Base-by-base conservation (phyloP, 2,888 invertebrate genomes). In the Xanthorhoe designata region DNA sequence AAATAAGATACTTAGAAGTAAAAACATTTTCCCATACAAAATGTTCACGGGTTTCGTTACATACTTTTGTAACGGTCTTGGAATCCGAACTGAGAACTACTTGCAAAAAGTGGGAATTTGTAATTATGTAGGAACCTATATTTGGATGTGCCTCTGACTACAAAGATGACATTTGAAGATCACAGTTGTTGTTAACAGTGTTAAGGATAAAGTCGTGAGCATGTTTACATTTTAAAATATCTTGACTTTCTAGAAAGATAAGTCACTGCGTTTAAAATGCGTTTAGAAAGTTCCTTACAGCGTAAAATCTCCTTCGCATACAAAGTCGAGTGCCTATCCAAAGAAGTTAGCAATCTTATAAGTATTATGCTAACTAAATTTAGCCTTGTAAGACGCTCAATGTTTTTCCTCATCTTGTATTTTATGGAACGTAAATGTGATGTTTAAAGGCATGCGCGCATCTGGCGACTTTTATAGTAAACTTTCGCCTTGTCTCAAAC, bases 311-410 rank as follows among this genome's bases (percentile, higher is more conserved):
- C 64, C 65, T 69, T 69, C 70, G 70, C 69, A 74, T 70, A 75
- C 72, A 69, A 72, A 65, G 64, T 50, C 58, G 69, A 75, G 75
- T 76, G 72, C 72, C 75, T 78, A 74, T 75, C 73, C 69, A 69
- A 68, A 61, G 57, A 75, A 79, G 75, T 81, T 81, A 72, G 66
- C 77, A 72, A 78, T 81, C 77, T 78, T 78, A 77, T 73, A 72
- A 75, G 78, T 77, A 76, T 79, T 77, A 79, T 74, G 75, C 75
- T 78, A 78, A 81, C 72, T 74, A 78, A 76, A 78, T 80, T 80
- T 79, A 63, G 74, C 58, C 61, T 72, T 55, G 51, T 58, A 54
- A 54, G 76, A 71, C 65, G 56, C 60, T 55, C 58, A 50, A 56
- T 54, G 61, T 67, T 67, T 67, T 69, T 78, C 77, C 78, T 75